Conservation (phyloP, 2,797 vertebrate species). For the Cercopithecus hamlyni region DNA sequence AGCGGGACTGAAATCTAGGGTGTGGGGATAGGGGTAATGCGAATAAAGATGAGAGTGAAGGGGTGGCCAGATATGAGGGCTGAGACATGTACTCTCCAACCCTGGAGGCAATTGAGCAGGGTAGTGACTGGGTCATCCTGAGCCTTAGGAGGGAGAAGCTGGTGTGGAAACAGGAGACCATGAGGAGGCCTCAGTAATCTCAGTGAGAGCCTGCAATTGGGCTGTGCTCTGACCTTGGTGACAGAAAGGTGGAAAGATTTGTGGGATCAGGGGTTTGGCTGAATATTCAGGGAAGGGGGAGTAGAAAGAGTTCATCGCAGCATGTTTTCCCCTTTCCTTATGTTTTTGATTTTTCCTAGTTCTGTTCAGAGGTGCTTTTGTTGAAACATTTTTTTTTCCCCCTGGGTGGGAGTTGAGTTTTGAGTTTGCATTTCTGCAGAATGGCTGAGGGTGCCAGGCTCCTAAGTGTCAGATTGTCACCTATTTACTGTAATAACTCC, state of each 20-base stretch:
- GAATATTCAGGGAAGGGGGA: background rate
- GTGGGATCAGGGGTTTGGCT: background rate
- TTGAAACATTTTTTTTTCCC: background rate
- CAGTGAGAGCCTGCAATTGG: background rate
- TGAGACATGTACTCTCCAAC: background rate
- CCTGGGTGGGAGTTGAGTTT: background rate
- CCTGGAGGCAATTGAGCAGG: background rate
- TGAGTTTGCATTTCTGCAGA: background rate
- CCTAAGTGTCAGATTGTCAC: background rate
- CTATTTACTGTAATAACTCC: background rate
- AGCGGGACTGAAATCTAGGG: background rate
- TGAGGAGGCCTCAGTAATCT: accelerated
- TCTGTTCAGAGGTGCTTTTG: conserved; percentile 1
- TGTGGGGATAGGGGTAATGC: background rate
- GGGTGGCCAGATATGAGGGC: background rate
- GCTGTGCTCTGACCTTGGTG: background rate
- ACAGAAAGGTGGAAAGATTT: background rate
- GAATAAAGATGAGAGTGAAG: background rate
- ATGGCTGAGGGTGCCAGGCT: background rate
- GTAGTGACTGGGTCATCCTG: background rate
- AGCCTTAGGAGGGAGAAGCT: background rate
- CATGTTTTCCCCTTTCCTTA: background rate
- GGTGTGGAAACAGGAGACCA: background rate
- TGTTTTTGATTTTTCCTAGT: background rate
- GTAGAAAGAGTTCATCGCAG: background rate